Evolutionary conservation across 1,140 invertebrate genomes (phyloP), one percentile per base, ranked within the genome.

Genomic region (Helicorthomorpha holstii): DNA sequence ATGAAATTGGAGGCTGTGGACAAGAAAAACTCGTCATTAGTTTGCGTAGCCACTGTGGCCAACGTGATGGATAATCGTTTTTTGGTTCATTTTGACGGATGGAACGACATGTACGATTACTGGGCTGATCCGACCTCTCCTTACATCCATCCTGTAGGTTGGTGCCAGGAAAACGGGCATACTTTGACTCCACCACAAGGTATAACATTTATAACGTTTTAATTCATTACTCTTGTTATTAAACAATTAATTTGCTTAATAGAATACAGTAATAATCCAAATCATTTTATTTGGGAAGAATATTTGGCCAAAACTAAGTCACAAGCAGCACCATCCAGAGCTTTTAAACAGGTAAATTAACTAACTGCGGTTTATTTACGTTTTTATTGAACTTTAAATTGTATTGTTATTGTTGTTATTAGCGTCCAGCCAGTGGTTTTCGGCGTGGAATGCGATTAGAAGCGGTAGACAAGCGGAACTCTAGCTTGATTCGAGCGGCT

Each of bases 1-100:
- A 89, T 89, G 86, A 95, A 95, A 68, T 66, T 97, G 24, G 93
- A 97, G 70, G 91, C 92, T 7, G 86, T 94, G 43, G 91, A 97
- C 68, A 77, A 83, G 29, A 90, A 89, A 63, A 89, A 94, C 67
- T 81, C 81, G 7, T 77, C 76, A 0, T 65, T 84, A 34, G 79
- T 91, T 23, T 90, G 90, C 63, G 89, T 91, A n/a, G 88, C 90
- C 1, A 85, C 83, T 24, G 77, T 94, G 12, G 75, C 78, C 43
- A 85, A 88, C 62, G 76, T 89, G 50, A 75, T 93, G 68, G 83
- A 87, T 57, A 79, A 81, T 57, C 71, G 88, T 27, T 77, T 96
- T 60, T 77, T 92, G 1, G 79, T 97, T 46, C 90, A 92, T 67
- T 96, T 95, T 70, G 91, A 95, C 73, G 86, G 85, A 57, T 95